Conservation (phyloP, 2,113 vertebrate genomes). For the Poicephalus gulielmi region DNA sequence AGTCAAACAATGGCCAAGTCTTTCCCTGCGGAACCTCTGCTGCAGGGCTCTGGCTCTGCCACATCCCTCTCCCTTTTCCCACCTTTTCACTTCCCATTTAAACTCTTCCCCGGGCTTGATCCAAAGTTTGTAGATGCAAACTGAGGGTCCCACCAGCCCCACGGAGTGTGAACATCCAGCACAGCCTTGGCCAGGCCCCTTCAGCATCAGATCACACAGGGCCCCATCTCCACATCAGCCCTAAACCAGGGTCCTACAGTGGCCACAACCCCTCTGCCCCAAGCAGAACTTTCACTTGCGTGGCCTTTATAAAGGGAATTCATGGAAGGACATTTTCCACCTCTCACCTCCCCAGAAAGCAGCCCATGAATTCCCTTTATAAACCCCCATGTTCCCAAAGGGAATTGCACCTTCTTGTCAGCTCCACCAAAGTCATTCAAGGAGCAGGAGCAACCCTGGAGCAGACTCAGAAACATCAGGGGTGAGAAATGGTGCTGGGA, state of each 20-base stretch:
- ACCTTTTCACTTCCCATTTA: rapidly evolving
- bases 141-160: not conserved
- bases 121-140: rapidly evolving
- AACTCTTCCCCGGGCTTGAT: not conserved
- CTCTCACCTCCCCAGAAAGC: not conserved
- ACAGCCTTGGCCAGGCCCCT: not conserved
- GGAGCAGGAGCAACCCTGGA: not conserved
- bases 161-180: rapidly evolving
- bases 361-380: not conserved
- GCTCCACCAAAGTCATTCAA: not conserved
- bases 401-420: not conserved
- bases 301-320: not conserved
- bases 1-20: rapidly evolving
- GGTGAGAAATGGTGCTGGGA: not conserved
- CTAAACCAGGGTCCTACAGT: rapidly evolving
- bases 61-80: not conserved
- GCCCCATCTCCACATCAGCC: not conserved
- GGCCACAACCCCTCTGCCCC: not conserved
- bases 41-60: not conserved
- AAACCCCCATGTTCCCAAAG: not conserved
- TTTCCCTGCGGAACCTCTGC: not conserved
- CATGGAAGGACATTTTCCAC: not conserved
- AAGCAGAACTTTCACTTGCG: not conserved
- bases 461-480: not conserved
- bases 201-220: not conserved